Percentiles rank a stretch among this genome's conserved stretches.
phyloP scores from a whole-genome alignment of 1,140 invertebrate genomes.

The Anthonomus grandis region DNA sequence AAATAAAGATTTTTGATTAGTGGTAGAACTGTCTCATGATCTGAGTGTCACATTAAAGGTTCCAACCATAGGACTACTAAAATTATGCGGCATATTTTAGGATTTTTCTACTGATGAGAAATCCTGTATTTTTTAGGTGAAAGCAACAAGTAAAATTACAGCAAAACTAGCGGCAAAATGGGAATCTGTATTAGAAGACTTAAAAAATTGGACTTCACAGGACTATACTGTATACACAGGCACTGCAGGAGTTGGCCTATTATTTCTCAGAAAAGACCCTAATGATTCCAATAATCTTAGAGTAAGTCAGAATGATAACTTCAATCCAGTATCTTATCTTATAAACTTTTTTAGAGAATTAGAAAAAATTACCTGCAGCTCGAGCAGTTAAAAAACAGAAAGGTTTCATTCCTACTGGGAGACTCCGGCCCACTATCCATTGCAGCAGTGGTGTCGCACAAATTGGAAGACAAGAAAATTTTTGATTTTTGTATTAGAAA shows the following conservation, averaged over 20 bases:
- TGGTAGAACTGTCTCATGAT: no score
- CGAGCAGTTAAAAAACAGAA: conserved; percentile 49
- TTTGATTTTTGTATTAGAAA: conserved; percentile 42
- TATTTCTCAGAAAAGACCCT: conserved; percentile 37
- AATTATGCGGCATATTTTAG: no score
- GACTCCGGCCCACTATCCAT: conserved; percentile 72
- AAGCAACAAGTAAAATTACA: conserved; percentile 26
- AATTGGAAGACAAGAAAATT: conserved; percentile 44
- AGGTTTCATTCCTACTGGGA: conserved; percentile 73
- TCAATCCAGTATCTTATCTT: not conserved
- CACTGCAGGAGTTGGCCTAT: conserved; percentile 52
- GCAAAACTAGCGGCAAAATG: conserved; percentile 37
- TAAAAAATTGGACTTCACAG: conserved; percentile 37
- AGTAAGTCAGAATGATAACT: conserved; percentile 32
- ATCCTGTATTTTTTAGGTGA: conserved; percentile 15
- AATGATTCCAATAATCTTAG: conserved; percentile 35
- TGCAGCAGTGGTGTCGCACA: conserved; percentile 62
- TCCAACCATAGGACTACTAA: no score
- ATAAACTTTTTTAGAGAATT: conserved; percentile 18
- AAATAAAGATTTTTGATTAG: no score
- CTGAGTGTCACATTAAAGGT: no score
- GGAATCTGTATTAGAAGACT: conserved; percentile 33
- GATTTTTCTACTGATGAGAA: no score
- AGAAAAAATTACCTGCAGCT: conserved; percentile 37
- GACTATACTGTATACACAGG: conserved; percentile 56